Conservation (phyloP, 2,797 vertebrate genomes). For the Alca torda region DNA sequence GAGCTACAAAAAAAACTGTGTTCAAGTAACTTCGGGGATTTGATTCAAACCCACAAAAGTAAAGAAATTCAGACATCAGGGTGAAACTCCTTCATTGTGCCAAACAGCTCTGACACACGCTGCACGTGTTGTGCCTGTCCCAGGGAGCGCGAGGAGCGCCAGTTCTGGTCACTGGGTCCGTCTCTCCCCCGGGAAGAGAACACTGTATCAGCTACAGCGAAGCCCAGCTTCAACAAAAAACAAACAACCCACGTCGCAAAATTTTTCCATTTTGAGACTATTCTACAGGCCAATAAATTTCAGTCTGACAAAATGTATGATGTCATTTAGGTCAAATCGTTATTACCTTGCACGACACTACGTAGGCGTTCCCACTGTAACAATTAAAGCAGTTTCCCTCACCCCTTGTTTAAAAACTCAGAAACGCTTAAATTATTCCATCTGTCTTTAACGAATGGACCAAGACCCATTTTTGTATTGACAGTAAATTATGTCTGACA, state of each 20-base stretch:
- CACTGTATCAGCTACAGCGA: neutral
- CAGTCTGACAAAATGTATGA: neutral
- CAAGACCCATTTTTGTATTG: neutral
- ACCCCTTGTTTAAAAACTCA: neutral
- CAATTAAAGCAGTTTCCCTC: neutral
- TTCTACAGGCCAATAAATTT: neutral
- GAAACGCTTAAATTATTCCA: neutral
- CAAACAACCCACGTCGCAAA: neutral
- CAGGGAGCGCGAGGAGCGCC: neutral
- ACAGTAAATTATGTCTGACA: neutral
- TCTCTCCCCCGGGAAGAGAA: neutral
- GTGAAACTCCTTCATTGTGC: slow-evolving; percentile 1
- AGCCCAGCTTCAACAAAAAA: neutral
- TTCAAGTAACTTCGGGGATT: slow-evolving; percentile 5
- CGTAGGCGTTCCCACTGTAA: neutral
- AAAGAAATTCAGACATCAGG: slow-evolving; percentile 46
- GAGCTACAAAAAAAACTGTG: neutral
- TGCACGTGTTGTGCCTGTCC: slow-evolving; percentile 10
- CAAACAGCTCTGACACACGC: neutral
- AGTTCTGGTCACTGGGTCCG: neutral
- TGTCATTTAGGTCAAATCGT: neutral
- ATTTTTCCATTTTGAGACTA: neutral
- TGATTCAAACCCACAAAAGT: slow-evolving; percentile 48
- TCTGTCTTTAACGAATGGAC: neutral
- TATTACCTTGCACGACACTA: neutral